phyloP scores from a whole-genome alignment of 64 coral and sea anemone genomes.

The Cladopsammia gracilis region DNA sequence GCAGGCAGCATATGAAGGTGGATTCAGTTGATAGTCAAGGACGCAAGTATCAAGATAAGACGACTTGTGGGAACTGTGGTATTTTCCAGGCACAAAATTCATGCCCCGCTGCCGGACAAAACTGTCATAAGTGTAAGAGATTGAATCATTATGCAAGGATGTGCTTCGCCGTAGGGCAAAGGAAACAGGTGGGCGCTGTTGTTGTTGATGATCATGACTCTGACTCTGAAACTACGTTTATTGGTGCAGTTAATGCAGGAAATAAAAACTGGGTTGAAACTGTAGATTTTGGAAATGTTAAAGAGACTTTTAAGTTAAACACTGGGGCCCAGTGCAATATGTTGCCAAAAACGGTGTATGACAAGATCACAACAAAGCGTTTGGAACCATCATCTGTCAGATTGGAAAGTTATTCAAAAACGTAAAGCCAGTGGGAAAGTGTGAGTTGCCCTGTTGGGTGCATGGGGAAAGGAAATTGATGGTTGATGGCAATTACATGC shows the following conservation, averaged over 20 bases:
- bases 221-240: slow-evolving; percentile 28
- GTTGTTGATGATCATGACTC: slow-evolving; percentile 1
- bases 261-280: slow-evolving; percentile 62
- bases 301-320: slow-evolving; percentile 34
- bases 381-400: slow-evolving; percentile 22
- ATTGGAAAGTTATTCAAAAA: slow-evolving; percentile 60
- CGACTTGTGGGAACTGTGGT: no score
- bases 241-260: slow-evolving; percentile 45
- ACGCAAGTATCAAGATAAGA: slow-evolving; percentile 39
- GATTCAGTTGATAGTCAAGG: slow-evolving; percentile 2
- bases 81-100: neutral
- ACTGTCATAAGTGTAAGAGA: slow-evolving; percentile 34
- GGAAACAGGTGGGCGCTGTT: no score
- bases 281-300: slow-evolving; percentile 47
- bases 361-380: slow-evolving; percentile 39
- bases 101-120: slow-evolving; percentile 10
- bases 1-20: no score
- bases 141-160: no score
- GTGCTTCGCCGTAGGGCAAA: no score
- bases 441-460: slow-evolving; percentile 11
- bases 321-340: slow-evolving; percentile 61
- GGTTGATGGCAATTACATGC: slow-evolving; percentile 64
- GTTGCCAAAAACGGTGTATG: slow-evolving; percentile 58
- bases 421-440: slow-evolving; percentile 14
- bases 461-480: slow-evolving; percentile 48